Evolutionary conservation across 2,888 invertebrate genomes (phyloP).

Genomic region (Aromia moschata): DNA sequence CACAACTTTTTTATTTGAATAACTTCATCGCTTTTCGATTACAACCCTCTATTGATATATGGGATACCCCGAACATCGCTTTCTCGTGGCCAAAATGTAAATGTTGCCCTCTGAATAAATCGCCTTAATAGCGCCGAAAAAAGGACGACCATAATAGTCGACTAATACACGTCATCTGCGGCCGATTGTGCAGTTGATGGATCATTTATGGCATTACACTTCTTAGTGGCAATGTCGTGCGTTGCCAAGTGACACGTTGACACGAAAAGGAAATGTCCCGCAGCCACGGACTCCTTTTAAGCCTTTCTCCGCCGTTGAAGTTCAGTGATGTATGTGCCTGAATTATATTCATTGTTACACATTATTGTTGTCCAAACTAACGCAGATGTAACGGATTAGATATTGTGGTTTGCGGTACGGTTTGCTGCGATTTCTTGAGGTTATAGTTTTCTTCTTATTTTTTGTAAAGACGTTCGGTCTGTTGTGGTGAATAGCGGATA

Average conservation of each 20-base stretch:
- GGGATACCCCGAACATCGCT: too few species aligned
- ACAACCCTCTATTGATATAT: too few species aligned
- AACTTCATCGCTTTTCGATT: too few species aligned
- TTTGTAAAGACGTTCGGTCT: background rate
- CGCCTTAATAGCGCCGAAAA: background rate
- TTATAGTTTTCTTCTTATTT: slow-evolving; percentile 3
- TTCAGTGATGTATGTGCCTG: slow-evolving; percentile 41
- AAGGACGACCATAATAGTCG: slow-evolving; percentile 12
- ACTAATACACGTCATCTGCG: slow-evolving; percentile 32
- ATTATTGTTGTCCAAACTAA: slow-evolving; percentile 33
- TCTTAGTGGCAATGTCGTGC: slow-evolving; percentile 6
- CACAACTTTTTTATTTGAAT: too few species aligned
- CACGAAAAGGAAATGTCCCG: slow-evolving; percentile 40
- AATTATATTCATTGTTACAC: slow-evolving; percentile 42
- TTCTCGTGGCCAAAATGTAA: too few species aligned
- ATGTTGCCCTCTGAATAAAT: background rate
- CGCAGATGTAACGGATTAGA: slow-evolving; percentile 42
- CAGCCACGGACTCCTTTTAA: slow-evolving; percentile 39
- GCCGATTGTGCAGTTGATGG: slow-evolving; percentile 36
- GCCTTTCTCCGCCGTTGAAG: slow-evolving; percentile 40
- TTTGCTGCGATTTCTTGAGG: slow-evolving; percentile 5
- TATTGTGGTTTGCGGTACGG: slow-evolving; percentile 27
- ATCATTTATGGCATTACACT: slow-evolving; percentile 33
- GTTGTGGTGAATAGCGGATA: too few species aligned
- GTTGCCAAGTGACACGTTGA: slow-evolving; percentile 37